phyloP scores from a whole-genome alignment of 1,140 invertebrate species.

The Kradibia gibbosae region DNA sequence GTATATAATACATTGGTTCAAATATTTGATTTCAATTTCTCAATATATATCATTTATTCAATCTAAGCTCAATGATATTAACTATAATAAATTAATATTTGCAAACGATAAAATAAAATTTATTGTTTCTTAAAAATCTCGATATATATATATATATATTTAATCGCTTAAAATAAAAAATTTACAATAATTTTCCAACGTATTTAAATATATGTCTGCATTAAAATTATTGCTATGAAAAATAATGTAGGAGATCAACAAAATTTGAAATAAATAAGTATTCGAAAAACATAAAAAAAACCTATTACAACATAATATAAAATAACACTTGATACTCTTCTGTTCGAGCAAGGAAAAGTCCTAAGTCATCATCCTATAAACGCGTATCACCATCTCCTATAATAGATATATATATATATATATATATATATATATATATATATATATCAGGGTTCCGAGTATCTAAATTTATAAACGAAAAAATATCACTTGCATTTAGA shows the following conservation, averaged over 20 bases:
- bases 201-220: neutral
- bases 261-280: neutral
- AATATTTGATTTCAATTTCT: neutral
- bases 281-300: neutral
- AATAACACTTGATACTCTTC: neutral
- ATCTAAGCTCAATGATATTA: neutral
- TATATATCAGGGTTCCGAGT: too few relatives aligned
- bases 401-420: too few relatives aligned
- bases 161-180: neutral
- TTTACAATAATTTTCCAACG: neutral
- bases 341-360: too few relatives aligned
- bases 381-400: too few relatives aligned
- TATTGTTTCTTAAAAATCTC: too few relatives aligned
- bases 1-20: neutral
- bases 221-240: neutral
- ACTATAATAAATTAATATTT: neutral
- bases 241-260: constrained; percentile 13
- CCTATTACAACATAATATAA: neutral
- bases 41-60: neutral
- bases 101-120: neutral
- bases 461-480: too few relatives aligned
- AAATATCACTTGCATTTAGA: too few relatives aligned
- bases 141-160: too few relatives aligned
- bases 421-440: too few relatives aligned
- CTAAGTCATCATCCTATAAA: too few relatives aligned